A percentile compares a stretch with the other conserved stretches of the same genome.
Conservation (phyloP, 2,797 vertebrate species). For the Enteromius fasciolatus region DNA sequence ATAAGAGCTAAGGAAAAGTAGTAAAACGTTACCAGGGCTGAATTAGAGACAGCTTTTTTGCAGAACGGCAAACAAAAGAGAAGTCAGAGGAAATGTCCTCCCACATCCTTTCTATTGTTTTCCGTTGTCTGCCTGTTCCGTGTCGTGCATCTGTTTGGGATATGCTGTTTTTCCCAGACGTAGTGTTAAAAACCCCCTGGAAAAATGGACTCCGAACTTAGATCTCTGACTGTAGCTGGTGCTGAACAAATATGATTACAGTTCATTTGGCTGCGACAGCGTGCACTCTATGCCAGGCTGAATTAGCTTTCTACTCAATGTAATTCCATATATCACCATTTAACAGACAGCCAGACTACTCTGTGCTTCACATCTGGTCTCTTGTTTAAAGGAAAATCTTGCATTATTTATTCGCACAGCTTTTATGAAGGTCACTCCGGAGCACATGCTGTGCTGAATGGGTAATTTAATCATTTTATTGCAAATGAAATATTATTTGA, state of each 20-base stretch:
- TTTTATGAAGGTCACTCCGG: constrained; percentile 42
- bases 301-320: constrained; percentile 33
- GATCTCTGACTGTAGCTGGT: constrained; percentile 14
- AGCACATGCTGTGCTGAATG: constrained; percentile 26
- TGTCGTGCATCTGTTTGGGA: constrained; percentile 24
- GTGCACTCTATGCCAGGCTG: constrained; percentile 28
- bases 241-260: constrained; percentile 42
- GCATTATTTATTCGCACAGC: constrained; percentile 40
- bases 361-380: constrained; percentile 24
- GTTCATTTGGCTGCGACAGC: constrained; percentile 30
- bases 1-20: neutral
- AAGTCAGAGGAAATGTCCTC: constrained; percentile 15
- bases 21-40: constrained; percentile 4
- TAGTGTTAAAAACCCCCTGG: constrained; percentile 2
- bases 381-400: constrained; percentile 43
- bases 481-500: constrained; percentile 37
- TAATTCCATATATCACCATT: constrained; percentile 45
- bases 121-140: constrained; percentile 22
- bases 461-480: constrained; percentile 38
- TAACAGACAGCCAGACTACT: constrained; percentile 35
- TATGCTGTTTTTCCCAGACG: neutral
- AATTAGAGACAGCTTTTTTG: constrained; percentile 12
- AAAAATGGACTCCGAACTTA: constrained; percentile 15
- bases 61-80: constrained; percentile 21
- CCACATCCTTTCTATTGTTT: constrained; percentile 23